phyloP scores from a whole-genome alignment of 2,113 vertebrate species.

The Blennius ocellaris region DNA sequence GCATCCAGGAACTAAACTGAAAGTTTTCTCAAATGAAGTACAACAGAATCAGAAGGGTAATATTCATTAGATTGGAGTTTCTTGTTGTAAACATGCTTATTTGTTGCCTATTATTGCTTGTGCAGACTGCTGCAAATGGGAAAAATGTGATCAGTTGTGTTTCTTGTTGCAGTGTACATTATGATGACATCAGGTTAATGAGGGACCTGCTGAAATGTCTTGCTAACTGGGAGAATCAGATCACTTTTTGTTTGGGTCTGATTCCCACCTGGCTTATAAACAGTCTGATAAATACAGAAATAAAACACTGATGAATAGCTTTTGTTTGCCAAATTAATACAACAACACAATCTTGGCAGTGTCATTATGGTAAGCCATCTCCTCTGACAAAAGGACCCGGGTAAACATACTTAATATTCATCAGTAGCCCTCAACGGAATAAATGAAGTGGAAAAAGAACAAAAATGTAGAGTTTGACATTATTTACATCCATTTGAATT shows the following conservation, averaged over 20 bases:
- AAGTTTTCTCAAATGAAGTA: slow-evolving; percentile 17
- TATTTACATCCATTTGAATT: slow-evolving; percentile 80
- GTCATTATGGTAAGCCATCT: slow-evolving; percentile 71
- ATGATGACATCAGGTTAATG: slow-evolving; percentile 70
- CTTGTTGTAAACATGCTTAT: slow-evolving; percentile 10
- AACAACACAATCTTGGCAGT: slow-evolving; percentile 70
- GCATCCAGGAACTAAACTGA: slow-evolving; percentile 7
- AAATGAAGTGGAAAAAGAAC: slow-evolving; percentile 74
- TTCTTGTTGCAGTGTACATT: slow-evolving; percentile 18
- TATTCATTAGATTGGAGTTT: not conserved
- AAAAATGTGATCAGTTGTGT: slow-evolving; percentile 27
- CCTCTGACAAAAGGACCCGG: slow-evolving; percentile 58
- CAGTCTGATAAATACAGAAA: slow-evolving; percentile 64
- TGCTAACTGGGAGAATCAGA: slow-evolving; percentile 53
- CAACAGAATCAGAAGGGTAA: not conserved
- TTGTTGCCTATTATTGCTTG: slow-evolving; percentile 7
- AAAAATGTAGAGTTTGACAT: slow-evolving; percentile 61
- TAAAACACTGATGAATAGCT: slow-evolving; percentile 76
- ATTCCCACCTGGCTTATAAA: slow-evolving; percentile 68
- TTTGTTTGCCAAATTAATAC: slow-evolving; percentile 79
- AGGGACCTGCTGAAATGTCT: slow-evolving; percentile 49
- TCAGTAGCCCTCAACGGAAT: slow-evolving; percentile 64
- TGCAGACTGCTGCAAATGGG: slow-evolving; percentile 10
- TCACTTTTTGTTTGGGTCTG: slow-evolving; percentile 50
- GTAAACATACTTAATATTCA: slow-evolving; percentile 84